Percentiles rank a stretch among this genome's conserved stretches.
Evolutionary conservation across 2,888 invertebrate genomes (phyloP).

Genomic region (Mythimna albipuncta): DNA sequence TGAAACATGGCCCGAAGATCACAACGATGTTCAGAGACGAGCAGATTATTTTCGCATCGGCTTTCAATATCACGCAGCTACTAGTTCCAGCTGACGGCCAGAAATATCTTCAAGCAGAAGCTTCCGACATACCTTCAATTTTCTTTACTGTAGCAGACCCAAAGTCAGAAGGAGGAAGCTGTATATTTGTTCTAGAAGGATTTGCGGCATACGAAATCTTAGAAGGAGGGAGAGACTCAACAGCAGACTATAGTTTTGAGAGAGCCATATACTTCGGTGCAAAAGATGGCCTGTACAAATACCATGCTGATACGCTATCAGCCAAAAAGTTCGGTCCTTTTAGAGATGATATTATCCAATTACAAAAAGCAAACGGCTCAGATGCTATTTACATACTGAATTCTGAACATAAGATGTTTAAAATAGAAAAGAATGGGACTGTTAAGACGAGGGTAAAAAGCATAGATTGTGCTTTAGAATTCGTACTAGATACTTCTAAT

Average conservation of each 20-base stretch:
- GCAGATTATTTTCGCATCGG: slow-evolving; percentile 78
- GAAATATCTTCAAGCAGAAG: slow-evolving; percentile 70
- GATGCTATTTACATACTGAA: slow-evolving; percentile 77
- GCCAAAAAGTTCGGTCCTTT: slow-evolving; percentile 79
- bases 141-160: slow-evolving; percentile 80
- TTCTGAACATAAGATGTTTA: slow-evolving; percentile 71
- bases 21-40: slow-evolving; percentile 73
- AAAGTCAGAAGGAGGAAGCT: slow-evolving; percentile 76
- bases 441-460: slow-evolving; percentile 69
- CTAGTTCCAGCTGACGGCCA: slow-evolving; percentile 77
- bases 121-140: slow-evolving; percentile 77
- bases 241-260: slow-evolving; percentile 76
- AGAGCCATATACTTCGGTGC: slow-evolving; percentile 77
- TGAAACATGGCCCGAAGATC: not conserved
- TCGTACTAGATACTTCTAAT: slow-evolving; percentile 82
- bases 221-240: slow-evolving; percentile 81
- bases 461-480: slow-evolving; percentile 76
- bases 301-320: slow-evolving; percentile 74
- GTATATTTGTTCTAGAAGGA: slow-evolving; percentile 83
- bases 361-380: slow-evolving; percentile 80
- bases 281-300: slow-evolving; percentile 78
- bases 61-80: slow-evolving; percentile 77
- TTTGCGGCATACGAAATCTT: slow-evolving; percentile 80
- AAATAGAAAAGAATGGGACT: slow-evolving; percentile 76
- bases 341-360: slow-evolving; percentile 77